Percentiles rank a stretch among this genome's conserved stretches.
Evolutionary conservation across 2,797 vertebrate species (phyloP).

Genomic region (Fundulus diaphanus): DNA sequence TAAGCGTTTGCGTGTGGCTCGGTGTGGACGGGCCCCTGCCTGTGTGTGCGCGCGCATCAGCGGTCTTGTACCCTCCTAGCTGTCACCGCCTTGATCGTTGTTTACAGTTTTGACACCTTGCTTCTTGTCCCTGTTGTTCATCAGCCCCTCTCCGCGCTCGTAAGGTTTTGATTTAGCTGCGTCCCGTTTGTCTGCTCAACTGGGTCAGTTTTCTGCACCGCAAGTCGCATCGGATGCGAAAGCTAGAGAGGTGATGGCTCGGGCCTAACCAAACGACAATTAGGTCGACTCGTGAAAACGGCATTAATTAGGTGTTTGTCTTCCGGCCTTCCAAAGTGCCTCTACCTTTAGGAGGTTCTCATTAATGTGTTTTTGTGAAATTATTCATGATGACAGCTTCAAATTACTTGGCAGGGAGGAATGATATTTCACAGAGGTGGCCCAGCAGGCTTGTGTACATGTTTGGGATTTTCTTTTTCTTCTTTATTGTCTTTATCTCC

Average conservation of each 20-base stretch:
- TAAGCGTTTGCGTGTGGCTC: slow-evolving; percentile 20
- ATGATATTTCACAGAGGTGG: slow-evolving; percentile 2
- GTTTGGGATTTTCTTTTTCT: slow-evolving; percentile 17
- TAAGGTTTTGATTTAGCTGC: slow-evolving; percentile 52
- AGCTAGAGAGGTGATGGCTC: slow-evolving; percentile 33
- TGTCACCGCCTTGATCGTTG: slow-evolving; percentile 61
- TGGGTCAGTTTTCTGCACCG: slow-evolving; percentile 7
- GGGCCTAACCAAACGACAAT: slow-evolving; percentile 47
- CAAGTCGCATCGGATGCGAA: slow-evolving; percentile 36
- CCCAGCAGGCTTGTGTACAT: background rate
- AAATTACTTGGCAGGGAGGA: slow-evolving; percentile 34
- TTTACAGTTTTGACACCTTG: slow-evolving; percentile 70
- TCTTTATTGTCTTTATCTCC: slow-evolving; percentile 13
- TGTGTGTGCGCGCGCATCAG: slow-evolving; percentile 52
- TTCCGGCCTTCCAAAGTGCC: slow-evolving; percentile 36
- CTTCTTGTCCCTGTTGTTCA: slow-evolving; percentile 57
- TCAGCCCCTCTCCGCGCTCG: slow-evolving; percentile 44
- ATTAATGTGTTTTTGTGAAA: slow-evolving; percentile 48
- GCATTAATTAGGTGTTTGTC: slow-evolving; percentile 66
- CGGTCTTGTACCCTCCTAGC: slow-evolving; percentile 46
- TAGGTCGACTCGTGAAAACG: slow-evolving; percentile 45
- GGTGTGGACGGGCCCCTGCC: slow-evolving; percentile 1
- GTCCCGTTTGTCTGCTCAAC: slow-evolving; percentile 13
- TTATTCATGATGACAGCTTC: slow-evolving; percentile 33
- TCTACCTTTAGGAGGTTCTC: slow-evolving; percentile 37